phyloP scores from a whole-genome alignment of 2,113 vertebrate genomes.

The Pampusana beccarii region DNA sequence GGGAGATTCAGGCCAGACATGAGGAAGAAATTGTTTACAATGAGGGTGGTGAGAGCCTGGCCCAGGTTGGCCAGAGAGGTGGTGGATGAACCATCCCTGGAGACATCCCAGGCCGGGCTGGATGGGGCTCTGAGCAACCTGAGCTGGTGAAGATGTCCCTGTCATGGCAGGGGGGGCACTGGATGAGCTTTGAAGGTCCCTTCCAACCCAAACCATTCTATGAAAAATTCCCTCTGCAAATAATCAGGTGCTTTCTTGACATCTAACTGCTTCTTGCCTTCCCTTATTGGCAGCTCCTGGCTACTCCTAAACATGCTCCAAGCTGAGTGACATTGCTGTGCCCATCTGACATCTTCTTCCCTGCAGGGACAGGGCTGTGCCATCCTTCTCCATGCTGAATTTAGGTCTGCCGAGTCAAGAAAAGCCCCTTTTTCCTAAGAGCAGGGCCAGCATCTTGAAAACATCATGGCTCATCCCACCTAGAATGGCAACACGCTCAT shows the following conservation, averaged over 20 bases:
- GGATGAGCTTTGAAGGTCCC: too few relatives aligned
- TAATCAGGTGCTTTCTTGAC: neutral
- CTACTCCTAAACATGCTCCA: neutral
- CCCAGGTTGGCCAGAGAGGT: too few relatives aligned
- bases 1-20: too few relatives aligned
- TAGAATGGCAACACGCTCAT: neutral
- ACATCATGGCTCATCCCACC: neutral
- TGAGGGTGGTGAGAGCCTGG: too few relatives aligned
- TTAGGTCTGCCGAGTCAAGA: neutral
- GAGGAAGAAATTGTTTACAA: too few relatives aligned
- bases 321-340: neutral
- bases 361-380: neutral
- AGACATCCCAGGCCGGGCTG: too few relatives aligned
- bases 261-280: neutral
- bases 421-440: neutral
- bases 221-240: neutral
- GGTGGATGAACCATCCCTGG: too few relatives aligned
- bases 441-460: rapidly evolving
- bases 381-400: neutral
- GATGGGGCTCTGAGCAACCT: too few relatives aligned
- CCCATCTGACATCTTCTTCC: neutral
- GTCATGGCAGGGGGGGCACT: too few relatives aligned
- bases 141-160: too few relatives aligned
- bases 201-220: too few relatives aligned
- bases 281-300: neutral